Base-by-base conservation (phyloP, 2,888 invertebrate species). In the Hypena proboscidalis region DNA sequence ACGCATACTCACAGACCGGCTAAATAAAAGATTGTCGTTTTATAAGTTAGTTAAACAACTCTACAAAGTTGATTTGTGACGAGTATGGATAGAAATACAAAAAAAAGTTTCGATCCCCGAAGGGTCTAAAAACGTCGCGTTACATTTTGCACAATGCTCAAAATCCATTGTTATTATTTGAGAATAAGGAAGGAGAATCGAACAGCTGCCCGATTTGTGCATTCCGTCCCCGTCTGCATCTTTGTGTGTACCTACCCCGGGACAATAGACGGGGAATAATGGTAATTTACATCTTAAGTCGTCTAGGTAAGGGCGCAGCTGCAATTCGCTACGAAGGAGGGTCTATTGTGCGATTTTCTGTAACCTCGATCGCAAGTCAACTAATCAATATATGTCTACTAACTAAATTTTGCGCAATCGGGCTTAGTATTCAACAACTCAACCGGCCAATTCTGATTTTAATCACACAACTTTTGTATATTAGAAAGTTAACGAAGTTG, bases 281-380 rank as follows among this genome's bases (percentile, higher is more conserved):
- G 89, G 88, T 85, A 89, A 90, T 90, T 90, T 88, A 83, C 88
- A 90, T 90, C 90, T 90, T 89, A 88, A 85, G 89, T 85, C 87
- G 82, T 78, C 83, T 80, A 80, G 77, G 66, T 80, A 80, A 86
- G 82, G 81, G 80, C 80, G 84, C 90, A 90, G 90, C 90, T 90
- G 90, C 83, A 74, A 77, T 85, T 83, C 65, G 78, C 82, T 67
- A 78, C 68, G 67, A 70, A 72, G 66, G 64, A 73, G 64, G 67
- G 67, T 44, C 65, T 62, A 73, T 82, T 84, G 74, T 81, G 70
- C 58, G 43, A 54, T 42, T 61, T 53, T 38, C 64, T 64, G 61
- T 62, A 48, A 63, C 70, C 74, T 74, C 75, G 75, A 79, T 78
- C 68, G 57, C 64, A 63, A 72, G 59, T 66, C 54, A 33, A 57